These are phyloP conservation scores for Incurvaria masculella DNA, from an alignment of 2,888 invertebrate species.

Conservation along the genomic window DNA sequence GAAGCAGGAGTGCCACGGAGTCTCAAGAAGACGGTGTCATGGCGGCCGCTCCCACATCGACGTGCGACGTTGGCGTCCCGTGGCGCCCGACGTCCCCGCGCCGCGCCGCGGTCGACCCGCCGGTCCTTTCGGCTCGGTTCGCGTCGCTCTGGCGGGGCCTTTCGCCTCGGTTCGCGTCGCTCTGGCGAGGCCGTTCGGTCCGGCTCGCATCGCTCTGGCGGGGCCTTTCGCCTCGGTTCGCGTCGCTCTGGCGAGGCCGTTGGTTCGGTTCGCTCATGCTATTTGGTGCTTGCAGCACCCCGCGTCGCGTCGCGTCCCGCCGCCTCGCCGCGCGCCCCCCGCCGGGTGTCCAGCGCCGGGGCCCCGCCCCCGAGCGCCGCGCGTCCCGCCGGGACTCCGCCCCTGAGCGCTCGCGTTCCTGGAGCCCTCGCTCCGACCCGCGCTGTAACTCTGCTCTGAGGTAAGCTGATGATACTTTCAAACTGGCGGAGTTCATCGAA, in stretches of 20 bases:
- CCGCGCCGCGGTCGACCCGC: neutral
- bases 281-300: conserved; percentile 22
- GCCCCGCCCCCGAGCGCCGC: neutral
- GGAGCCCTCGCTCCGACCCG: conserved; percentile 51
- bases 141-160: neutral
- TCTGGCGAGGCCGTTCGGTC: conserved; percentile 22
- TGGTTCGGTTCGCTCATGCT: neutral
- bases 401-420: conserved; percentile 33
- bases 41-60: neutral
- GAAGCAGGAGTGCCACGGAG: neutral
- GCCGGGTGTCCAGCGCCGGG: conserved; percentile 16
- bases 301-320: neutral
- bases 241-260: conserved; percentile 27
- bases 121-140: neutral
- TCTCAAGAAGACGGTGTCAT: neutral
- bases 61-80: neutral
- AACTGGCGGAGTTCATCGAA: no score
- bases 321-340: conserved; percentile 8
- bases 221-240: conserved; percentile 36
- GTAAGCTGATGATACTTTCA: conserved; percentile 39
- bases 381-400: neutral
- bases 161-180: neutral
- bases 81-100: neutral
- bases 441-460: conserved; percentile 23
- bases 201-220: conserved; percentile 22